These are phyloP conservation scores for Nasua narica DNA, from an alignment of 2,797 vertebrate genomes.

Conservation along the genomic window DNA sequence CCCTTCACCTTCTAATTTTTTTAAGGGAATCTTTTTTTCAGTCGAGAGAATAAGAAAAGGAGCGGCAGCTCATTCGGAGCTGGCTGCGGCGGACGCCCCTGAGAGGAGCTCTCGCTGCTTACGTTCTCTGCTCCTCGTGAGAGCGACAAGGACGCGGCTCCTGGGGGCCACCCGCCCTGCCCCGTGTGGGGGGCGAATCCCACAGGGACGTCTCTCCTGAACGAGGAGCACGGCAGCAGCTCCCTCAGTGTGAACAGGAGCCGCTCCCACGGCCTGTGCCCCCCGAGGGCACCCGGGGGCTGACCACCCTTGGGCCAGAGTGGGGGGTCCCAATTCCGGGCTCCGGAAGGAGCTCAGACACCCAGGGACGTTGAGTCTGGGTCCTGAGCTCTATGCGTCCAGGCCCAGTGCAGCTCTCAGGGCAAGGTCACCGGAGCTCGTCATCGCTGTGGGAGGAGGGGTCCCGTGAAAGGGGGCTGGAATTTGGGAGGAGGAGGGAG, in stretches of 20 bases:
- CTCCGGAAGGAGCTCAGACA: background rate
- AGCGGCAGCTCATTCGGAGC: background rate
- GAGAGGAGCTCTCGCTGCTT: rapidly evolving
- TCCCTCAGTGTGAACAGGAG: rapidly evolving
- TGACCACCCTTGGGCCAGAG: rapidly evolving
- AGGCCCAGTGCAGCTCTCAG: rapidly evolving
- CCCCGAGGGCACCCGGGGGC: rapidly evolving
- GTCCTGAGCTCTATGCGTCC: rapidly evolving
- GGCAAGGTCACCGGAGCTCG: background rate
- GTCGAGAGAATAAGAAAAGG: background rate
- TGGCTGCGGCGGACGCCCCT: background rate
- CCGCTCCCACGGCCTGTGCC: rapidly evolving
- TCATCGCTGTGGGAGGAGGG: slow-evolving; percentile 1
- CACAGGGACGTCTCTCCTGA: rapidly evolving
- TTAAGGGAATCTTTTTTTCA: background rate
- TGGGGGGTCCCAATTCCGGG: background rate
- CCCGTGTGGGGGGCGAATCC: rapidly evolving
- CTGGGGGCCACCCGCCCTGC: background rate
- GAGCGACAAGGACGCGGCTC: background rate
- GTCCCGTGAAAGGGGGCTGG: slow-evolving; percentile 59
- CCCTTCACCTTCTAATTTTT: slow-evolving; percentile 4
- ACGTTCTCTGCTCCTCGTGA: background rate
- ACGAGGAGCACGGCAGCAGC: rapidly evolving
- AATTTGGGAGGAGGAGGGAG: slow-evolving; percentile 21
- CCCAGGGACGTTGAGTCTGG: rapidly evolving